Evolutionary conservation across 2,888 invertebrate species (phyloP), one percentile per base, ranked within the genome.

Genomic region (Bombylius discolor): DNA sequence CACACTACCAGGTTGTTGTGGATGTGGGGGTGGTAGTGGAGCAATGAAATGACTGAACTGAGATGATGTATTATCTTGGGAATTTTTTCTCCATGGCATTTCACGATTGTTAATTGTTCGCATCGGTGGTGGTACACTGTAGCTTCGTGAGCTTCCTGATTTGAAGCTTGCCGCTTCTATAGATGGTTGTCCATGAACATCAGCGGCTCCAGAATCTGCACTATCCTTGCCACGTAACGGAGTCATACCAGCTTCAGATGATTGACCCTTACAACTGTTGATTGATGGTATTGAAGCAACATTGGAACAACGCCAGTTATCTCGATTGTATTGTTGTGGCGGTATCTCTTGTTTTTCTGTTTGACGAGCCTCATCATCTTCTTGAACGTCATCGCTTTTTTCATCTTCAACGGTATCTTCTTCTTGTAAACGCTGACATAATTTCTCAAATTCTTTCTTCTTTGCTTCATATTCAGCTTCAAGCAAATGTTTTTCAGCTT

Each of bases 71-170:
- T 58, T 54, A 39, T 56, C 59, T 51, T 60, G 62, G 1, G 62
- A 62, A 1, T 39, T 62, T 67, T 69, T 69, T 64, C 70, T 66
- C 68, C 71, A 74, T 49, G 65, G 62, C 4, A 63, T 63, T 51
- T 66, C 64, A 3, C 65, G 59, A 36, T 61, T 64, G 31, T 12
- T 12, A 13, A 72, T 63, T 6, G 67, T 63, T 6, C 66, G 63
- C 74, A 74, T 73, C 6, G 74, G 71, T 14, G 73, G 73, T 48
- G 72, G 71, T 66, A 73, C 70, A 42, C 70, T 72, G 49, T 67
- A 70, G 42, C 72, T 72, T 50, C 71, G 63, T 1, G 68, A 69
- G 58, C 73, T 74, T 51, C 70, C 70, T 0, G 73, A 74, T 55
- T 71, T 70, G 23, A 70, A 55, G 53, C 73, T 74, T 4, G 67